Conservation (phyloP, 2,888 invertebrate species). For the Polyploca ridens region DNA sequence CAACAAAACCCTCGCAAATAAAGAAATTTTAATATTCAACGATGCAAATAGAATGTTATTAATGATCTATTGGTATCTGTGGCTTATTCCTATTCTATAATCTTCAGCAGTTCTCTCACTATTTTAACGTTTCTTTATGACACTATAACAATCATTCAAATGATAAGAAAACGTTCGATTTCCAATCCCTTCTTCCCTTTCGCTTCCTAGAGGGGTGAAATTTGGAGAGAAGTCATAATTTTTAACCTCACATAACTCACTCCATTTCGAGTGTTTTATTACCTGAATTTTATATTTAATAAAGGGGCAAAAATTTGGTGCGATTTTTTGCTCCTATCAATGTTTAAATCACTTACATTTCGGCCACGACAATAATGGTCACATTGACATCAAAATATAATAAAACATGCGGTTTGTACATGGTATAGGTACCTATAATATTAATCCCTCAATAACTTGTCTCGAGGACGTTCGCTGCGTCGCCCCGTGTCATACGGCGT, state of each 20-base stretch:
- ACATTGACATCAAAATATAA: not conserved
- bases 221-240: slow-evolving; percentile 31
- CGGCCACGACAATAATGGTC: not conserved
- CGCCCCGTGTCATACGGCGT: slow-evolving; percentile 11
- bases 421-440: not conserved
- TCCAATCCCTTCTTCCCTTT: slow-evolving; percentile 5
- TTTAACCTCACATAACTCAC: slow-evolving; percentile 33
- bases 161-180: slow-evolving; percentile 2
- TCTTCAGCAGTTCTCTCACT: not conserved
- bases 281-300: slow-evolving; percentile 2
- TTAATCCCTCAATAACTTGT: not conserved
- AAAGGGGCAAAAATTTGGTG: not conserved
- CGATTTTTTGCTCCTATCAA: slow-evolving; percentile 1
- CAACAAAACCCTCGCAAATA: not conserved
- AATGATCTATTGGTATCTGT: not conserved
- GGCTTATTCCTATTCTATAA: not conserved
- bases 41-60: not conserved
- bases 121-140: not conserved
- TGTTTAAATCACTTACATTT: not conserved
- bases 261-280: slow-evolving; percentile 28
- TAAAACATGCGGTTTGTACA: not conserved
- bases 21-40: not conserved
- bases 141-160: not conserved
- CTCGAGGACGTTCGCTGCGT: not conserved
- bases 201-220: slow-evolving; percentile 14